phyloP scores from a whole-genome alignment of 2,113 vertebrate genomes.

The Pogonocichla stellata region DNA sequence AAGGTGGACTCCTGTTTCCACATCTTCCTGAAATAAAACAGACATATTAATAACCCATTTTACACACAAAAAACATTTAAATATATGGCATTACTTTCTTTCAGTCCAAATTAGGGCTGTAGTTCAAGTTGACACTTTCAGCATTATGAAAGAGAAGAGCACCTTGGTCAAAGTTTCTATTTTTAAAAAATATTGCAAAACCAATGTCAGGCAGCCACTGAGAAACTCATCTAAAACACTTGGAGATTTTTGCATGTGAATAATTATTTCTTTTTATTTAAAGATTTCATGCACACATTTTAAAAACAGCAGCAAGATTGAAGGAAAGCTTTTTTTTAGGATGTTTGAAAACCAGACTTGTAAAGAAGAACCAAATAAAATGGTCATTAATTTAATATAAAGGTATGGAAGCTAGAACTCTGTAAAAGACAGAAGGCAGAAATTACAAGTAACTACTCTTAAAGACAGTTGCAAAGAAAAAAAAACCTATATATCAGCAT shows the following conservation, averaged over 20 bases:
- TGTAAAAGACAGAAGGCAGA: background rate
- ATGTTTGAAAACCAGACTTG: background rate
- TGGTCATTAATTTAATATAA: background rate
- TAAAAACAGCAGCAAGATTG: background rate
- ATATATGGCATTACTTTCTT: background rate
- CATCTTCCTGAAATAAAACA: conserved; percentile 84
- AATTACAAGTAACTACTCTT: background rate
- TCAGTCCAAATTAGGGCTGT: background rate
- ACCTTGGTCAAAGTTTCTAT: background rate
- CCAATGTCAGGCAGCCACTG: rapidly evolving
- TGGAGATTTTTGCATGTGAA: background rate
- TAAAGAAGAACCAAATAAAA: background rate
- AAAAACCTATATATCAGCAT: background rate
- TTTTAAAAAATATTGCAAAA: background rate
- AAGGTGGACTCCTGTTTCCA: conserved; percentile 91
- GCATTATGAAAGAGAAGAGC: background rate
- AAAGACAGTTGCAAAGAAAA: background rate
- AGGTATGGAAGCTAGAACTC: background rate
- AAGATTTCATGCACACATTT: background rate
- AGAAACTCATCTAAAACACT: background rate
- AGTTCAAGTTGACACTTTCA: background rate
- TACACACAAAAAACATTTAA: background rate
- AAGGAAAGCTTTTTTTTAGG: background rate
- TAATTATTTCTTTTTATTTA: background rate
- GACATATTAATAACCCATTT: background rate